Percentiles rank a stretch among this genome's conserved stretches.
Conservation (phyloP, 2,888 invertebrate genomes). For the Mythimna lalbum region DNA sequence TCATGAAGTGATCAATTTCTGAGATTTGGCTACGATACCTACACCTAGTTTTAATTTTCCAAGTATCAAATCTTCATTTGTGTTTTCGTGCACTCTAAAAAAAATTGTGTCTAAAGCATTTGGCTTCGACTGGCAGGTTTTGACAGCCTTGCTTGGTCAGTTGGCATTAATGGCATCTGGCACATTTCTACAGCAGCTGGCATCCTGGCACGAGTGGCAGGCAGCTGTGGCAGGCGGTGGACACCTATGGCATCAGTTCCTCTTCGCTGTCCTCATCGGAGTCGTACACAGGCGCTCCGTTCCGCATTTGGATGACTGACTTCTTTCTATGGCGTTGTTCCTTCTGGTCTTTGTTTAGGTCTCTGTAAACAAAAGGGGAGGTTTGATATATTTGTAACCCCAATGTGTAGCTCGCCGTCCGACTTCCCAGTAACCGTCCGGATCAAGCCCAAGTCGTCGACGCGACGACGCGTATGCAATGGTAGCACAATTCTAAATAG, state of each 20-base stretch:
- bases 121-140: slow-evolving; percentile 2
- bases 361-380: slow-evolving; percentile 71
- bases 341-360: slow-evolving; percentile 87
- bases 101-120: not conserved
- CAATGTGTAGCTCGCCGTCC: too few relatives aligned
- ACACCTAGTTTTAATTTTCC: not conserved
- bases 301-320: slow-evolving; percentile 91
- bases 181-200: slow-evolving; percentile 29
- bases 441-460: too few relatives aligned
- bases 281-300: slow-evolving; percentile 89
- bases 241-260: slow-evolving; percentile 84
- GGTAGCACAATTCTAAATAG: too few relatives aligned
- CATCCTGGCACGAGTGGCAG: slow-evolving; percentile 23
- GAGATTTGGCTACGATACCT: too few relatives aligned
- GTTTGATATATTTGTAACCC: not conserved
- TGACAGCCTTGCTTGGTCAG: slow-evolving; percentile 7
- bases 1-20: too few relatives aligned
- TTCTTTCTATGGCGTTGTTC: slow-evolving; percentile 90
- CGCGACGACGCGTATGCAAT: too few relatives aligned
- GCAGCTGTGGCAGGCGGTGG: slow-evolving; percentile 44
- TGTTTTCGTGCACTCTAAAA: not conserved
- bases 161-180: slow-evolving; percentile 21
- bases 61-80: not conserved
- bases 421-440: too few relatives aligned
- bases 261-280: slow-evolving; percentile 93